Evolutionary conservation across 2,113 vertebrate species (phyloP).

Genomic region (Australoheros scitulus): DNA sequence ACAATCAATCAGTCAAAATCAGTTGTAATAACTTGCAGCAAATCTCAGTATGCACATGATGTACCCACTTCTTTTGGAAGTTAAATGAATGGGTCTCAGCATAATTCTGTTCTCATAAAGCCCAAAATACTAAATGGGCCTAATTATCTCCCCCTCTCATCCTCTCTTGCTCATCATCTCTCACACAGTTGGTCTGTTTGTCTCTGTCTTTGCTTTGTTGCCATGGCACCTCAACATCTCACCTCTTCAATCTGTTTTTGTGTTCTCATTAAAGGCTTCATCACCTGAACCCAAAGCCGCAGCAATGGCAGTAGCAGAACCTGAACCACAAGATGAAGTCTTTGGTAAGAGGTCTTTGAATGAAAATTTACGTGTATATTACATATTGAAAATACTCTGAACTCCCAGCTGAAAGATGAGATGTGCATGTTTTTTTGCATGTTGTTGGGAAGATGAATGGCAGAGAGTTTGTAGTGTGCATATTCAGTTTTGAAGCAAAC

Average conservation of each 20-base stretch:
- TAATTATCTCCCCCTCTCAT: neutral
- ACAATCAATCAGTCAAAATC: neutral
- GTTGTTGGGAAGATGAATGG: neutral
- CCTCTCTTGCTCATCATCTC: neutral
- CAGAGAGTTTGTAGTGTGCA: neutral
- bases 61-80: slow-evolving; percentile 3
- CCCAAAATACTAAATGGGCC: neutral
- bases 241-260: slow-evolving; percentile 69
- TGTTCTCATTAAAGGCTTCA: slow-evolving; percentile 64
- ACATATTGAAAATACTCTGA: neutral
- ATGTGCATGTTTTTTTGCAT: neutral
- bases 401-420: neutral
- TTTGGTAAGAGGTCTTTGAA: slow-evolving; percentile 81
- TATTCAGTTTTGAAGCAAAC: neutral
- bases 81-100: neutral
- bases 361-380: neutral
- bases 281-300: slow-evolving; percentile 56
- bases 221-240: slow-evolving; percentile 68
- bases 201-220: slow-evolving; percentile 64
- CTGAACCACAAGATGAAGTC: slow-evolving; percentile 86
- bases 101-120: slow-evolving; percentile 12
- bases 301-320: neutral
- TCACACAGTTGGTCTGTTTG: slow-evolving; percentile 8
- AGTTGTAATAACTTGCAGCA: neutral
- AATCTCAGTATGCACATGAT: neutral